Evolutionary conservation across 2,888 invertebrate species (phyloP).

Genomic region (Stomorhina lunata): DNA sequence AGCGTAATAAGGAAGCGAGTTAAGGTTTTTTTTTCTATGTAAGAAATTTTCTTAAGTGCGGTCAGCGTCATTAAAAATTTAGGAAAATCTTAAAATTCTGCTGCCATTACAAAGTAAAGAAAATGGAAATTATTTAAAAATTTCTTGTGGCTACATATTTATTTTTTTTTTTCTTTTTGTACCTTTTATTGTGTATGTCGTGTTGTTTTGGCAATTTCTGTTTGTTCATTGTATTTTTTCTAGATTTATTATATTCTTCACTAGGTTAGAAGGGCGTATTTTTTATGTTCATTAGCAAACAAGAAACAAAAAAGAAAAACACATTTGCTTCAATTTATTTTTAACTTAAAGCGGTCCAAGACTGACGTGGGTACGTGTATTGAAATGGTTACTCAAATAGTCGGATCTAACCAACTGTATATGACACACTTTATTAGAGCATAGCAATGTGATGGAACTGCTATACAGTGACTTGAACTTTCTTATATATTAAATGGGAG

Average conservation of each 20-base stretch:
- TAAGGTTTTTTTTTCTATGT: too few relatives aligned
- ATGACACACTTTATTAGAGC: too few relatives aligned
- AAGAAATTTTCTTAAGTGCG: too few relatives aligned
- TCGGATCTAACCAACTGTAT: too few relatives aligned
- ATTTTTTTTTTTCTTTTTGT: background rate
- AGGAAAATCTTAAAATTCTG: conserved; percentile 1
- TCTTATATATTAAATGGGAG: too few relatives aligned
- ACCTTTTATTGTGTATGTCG: background rate
- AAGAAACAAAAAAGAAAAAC: background rate
- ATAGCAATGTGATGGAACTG: too few relatives aligned
- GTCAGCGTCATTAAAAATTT: conserved; percentile 7
- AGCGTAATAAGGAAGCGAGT: conserved; percentile 5
- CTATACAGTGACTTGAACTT: too few relatives aligned
- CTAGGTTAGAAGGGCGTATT: conserved; percentile 61
- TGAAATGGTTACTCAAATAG: too few relatives aligned
- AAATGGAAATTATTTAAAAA: background rate
- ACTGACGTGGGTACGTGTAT: too few relatives aligned
- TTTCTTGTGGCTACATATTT: conserved; percentile 8
- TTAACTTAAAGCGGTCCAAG: conserved; percentile 19
- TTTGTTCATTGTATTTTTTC: conserved; percentile 11
- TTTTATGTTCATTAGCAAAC: conserved; percentile 39
- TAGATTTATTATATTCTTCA: conserved; percentile 44
- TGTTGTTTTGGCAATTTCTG: conserved; percentile 23
- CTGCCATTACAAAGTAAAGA: conserved; percentile 2
- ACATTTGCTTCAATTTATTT: conserved; percentile 27